Evolutionary conservation across 2,797 vertebrate species (phyloP), one percentile per base, ranked within the genome.

Genomic region (Percopsis omiscomaycus): DNA sequence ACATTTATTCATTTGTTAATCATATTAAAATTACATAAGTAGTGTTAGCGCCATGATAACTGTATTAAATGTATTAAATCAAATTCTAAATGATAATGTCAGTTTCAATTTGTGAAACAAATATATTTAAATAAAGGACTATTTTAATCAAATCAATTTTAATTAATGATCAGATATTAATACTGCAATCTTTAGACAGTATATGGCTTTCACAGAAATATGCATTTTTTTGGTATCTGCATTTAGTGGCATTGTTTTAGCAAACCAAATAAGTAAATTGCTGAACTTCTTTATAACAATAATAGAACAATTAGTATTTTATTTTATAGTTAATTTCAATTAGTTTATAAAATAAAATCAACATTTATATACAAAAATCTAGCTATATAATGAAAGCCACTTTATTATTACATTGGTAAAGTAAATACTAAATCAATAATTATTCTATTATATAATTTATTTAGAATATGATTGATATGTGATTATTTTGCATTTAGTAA

Each of bases 401-500:
- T 74, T 70, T 32, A 55, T 58, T 66, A 59, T 42, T 69, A 44
- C 3, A 71, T 2, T 5, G 3, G 46, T 54, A 3, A 69, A 52
- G 10, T 51, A 1, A 47, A 42, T 4, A 50, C 37, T 4, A 54
- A 65, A 76, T 61, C 29, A 48, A 47, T 55, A 27, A 44, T 52
- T 69, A 55, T 1, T 15, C 52, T 53, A 5, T 29, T 61, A 37
- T 68, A 46, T 30, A 42, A 64, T 1, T 10, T 1, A 4, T 1
- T 2, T 9, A 6, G 50, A 8, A 61, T 66, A 12, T 16, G 9
- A 42, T 22, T 22, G 22, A 42, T 42, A 42, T 42, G 37, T 9
- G 37, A 42, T 8, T 74, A 65, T 69, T 74, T 8, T 51, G 44
- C 22, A 66, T 65, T 74, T 63, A 57, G 4, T 5, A 4, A 44